These are phyloP conservation scores for Brenthis daphne DNA, from an alignment of 2,888 invertebrate genomes.

Conservation along the genomic window DNA sequence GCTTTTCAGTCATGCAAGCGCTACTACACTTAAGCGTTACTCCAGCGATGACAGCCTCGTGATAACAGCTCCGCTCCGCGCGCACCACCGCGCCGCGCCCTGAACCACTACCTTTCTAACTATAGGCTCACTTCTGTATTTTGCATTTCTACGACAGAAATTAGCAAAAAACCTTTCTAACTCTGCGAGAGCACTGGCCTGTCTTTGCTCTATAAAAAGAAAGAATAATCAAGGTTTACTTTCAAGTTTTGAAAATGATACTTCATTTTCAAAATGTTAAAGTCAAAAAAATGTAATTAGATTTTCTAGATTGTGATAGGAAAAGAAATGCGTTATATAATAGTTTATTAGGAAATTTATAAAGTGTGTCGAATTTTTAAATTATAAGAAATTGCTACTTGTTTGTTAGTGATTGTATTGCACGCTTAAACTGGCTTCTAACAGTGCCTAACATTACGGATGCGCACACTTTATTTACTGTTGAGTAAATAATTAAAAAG, in stretches of 20 bases:
- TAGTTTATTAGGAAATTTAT: not conserved
- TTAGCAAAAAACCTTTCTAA: constrained; percentile 1
- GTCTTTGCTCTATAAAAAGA: not conserved
- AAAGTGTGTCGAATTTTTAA: not conserved
- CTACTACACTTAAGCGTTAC: constrained; percentile 70
- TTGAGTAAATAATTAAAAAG: too few species aligned
- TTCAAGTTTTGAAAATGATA: too few species aligned
- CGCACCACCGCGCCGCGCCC: constrained; percentile 53
- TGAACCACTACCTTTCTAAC: constrained; percentile 45
- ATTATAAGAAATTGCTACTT: not conserved
- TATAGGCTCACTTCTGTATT: not conserved
- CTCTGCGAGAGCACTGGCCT: not conserved
- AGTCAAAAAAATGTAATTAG: not conserved
- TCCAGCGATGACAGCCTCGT: constrained; percentile 78
- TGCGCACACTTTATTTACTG: too few species aligned
- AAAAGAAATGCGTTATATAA: too few species aligned
- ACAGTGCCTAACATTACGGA: too few species aligned
- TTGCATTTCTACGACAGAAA: constrained; percentile 8
- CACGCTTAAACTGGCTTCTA: not conserved
- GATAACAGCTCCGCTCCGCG: constrained; percentile 61
- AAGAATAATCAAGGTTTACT: not conserved
- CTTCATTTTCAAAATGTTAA: too few species aligned
- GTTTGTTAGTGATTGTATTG: not conserved
- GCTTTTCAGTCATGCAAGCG: constrained; percentile 64
- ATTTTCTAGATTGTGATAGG: not conserved